phyloP scores from a whole-genome alignment of 1,140 invertebrate species.

The Gyrodactylus salaris region DNA sequence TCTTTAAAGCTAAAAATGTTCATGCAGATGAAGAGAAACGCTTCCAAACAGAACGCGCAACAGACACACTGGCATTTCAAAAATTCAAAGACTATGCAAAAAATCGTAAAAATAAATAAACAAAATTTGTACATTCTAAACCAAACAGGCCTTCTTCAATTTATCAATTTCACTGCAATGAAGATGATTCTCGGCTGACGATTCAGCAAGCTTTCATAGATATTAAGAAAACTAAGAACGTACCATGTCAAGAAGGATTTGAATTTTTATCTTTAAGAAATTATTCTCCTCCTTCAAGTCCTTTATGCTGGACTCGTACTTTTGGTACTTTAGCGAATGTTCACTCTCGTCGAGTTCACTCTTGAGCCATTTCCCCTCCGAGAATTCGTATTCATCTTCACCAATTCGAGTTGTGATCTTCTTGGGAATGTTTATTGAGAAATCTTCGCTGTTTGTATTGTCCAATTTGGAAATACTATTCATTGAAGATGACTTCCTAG shows the following conservation, averaged over 20 bases:
- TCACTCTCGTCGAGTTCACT: background rate
- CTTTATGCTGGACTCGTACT: background rate
- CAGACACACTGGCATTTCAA: background rate
- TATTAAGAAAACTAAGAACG: background rate
- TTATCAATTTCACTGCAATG: background rate
- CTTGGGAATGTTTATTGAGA: background rate
- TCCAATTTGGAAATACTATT: background rate
- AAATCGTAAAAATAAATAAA: background rate
- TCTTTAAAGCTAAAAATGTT: background rate
- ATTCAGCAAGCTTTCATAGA: background rate
- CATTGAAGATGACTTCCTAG: background rate
- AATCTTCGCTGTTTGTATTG: background rate
- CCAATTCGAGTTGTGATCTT: background rate
- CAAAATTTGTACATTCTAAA: background rate
- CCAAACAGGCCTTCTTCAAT: background rate
- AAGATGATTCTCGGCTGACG: background rate
- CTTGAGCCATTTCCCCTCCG: background rate
- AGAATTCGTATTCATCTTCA: background rate
- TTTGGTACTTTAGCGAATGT: background rate
- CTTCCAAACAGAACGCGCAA: background rate
- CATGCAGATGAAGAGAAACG: background rate
- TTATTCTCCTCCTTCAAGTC: background rate
- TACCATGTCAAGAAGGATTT: background rate
- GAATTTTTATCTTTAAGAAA: background rate
- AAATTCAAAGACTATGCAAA: background rate